These are phyloP conservation scores for Marcusenius ussheri DNA, from an alignment of 2,113 vertebrate species.

Conservation along the genomic window DNA sequence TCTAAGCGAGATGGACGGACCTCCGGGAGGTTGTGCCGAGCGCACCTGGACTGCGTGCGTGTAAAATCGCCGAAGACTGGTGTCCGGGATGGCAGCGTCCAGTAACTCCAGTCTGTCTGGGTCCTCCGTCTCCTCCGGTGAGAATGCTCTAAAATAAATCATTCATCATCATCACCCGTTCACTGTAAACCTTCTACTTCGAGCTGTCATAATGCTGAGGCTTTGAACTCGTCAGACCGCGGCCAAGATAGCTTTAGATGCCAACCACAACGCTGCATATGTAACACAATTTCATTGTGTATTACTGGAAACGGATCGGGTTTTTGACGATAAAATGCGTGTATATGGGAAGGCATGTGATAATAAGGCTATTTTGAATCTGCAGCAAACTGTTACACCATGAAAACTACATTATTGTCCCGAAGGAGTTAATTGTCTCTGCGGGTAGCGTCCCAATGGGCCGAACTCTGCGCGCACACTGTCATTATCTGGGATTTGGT, in stretches of 20 bases:
- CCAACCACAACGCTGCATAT: background rate
- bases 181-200: background rate
- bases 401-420: background rate
- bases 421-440: background rate
- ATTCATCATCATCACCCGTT: background rate
- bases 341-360: background rate
- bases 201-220: background rate
- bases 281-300: background rate
- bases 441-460: background rate
- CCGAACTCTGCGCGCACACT: background rate
- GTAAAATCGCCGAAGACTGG: conserved; percentile 52
- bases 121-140: conserved; percentile 91
- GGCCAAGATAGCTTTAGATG: background rate
- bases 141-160: conserved; percentile 39
- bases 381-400: background rate
- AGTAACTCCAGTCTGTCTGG: conserved; percentile 96
- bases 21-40: conserved; percentile 39
- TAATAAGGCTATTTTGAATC: background rate
- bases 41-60: conserved; percentile 51
- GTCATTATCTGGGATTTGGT: conserved; percentile 1
- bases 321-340: background rate
- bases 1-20: conserved; percentile 51
- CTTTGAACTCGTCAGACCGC: background rate
- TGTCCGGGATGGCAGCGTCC: conserved; percentile 82
- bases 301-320: background rate